Conservation (phyloP, 2,888 invertebrate species). For the Encarsia formosa region DNA sequence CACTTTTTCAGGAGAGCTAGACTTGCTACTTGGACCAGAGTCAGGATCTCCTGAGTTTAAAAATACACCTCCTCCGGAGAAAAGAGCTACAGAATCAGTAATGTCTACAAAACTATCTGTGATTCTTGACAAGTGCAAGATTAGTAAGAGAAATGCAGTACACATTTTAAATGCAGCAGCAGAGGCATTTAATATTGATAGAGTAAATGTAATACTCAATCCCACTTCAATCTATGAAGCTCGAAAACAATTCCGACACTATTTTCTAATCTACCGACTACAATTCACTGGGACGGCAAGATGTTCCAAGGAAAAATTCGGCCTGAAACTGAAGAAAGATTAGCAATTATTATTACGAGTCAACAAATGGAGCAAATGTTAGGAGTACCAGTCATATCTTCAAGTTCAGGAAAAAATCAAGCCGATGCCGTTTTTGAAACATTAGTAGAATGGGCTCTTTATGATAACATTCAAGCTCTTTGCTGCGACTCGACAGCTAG, state of each 20-base stretch:
- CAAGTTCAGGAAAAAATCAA: slow-evolving; percentile 26
- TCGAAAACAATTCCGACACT: neutral
- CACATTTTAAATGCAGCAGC: neutral
- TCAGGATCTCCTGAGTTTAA: neutral
- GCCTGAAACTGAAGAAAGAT: slow-evolving; percentile 29
- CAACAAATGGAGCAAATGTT: slow-evolving; percentile 32
- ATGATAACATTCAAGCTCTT: no score
- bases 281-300: slow-evolving; percentile 39
- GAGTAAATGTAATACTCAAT: neutral
- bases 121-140: neutral
- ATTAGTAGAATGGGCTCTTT: slow-evolving; percentile 30
- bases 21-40: neutral
- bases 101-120: neutral
- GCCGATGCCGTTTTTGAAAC: slow-evolving; percentile 25
- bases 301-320: slow-evolving; percentile 28
- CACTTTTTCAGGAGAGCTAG: neutral
- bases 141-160: neutral
- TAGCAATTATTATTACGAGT: slow-evolving; percentile 32
- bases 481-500: slow-evolving; percentile 36
- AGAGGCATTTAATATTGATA: neutral
- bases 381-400: slow-evolving; percentile 27
- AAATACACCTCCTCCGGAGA: neutral
- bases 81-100: no score
- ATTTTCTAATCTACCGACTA: slow-evolving; percentile 15
- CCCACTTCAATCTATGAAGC: neutral